Evolutionary conservation across 2,888 invertebrate genomes (phyloP).

Genomic region (Stramonita haemastoma): DNA sequence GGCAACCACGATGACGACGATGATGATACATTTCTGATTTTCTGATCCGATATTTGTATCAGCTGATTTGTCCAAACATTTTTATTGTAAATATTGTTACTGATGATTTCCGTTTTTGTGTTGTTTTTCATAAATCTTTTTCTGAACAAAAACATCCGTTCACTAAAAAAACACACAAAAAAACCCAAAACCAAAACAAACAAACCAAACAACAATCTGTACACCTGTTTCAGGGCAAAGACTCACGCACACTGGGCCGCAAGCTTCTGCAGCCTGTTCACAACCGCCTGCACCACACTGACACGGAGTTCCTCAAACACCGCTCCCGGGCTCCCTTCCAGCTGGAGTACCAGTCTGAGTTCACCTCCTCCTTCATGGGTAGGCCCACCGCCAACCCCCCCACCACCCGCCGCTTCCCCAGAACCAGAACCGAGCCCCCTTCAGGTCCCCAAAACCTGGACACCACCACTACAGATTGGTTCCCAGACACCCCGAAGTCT

Average conservation of each 20-base stretch:
- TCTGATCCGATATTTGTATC: too few relatives aligned
- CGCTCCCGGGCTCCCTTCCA: constrained; percentile 52
- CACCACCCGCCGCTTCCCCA: constrained; percentile 61
- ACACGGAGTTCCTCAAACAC: constrained; percentile 65
- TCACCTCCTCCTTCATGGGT: constrained; percentile 60
- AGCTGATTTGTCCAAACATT: too few relatives aligned
- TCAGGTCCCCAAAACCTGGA: constrained; percentile 44
- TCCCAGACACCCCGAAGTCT: constrained; percentile 47
- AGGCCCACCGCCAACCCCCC: constrained; percentile 58
- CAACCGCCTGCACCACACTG: constrained; percentile 65
- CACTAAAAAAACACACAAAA: too few relatives aligned
- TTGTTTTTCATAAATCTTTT: too few relatives aligned
- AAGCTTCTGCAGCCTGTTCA: constrained; percentile 54
- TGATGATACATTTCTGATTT: too few relatives aligned
- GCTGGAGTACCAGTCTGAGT: constrained; percentile 62
- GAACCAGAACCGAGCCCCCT: constrained; percentile 56
- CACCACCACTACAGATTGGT: constrained; percentile 65
- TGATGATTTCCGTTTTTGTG: too few relatives aligned
- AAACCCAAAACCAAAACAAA: too few relatives aligned
- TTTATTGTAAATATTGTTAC: too few relatives aligned
- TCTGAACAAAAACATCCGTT: too few relatives aligned
- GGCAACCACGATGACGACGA: too few relatives aligned
- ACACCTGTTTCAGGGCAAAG: constrained; percentile 35
- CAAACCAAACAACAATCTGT: too few relatives aligned
- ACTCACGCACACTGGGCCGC: constrained; percentile 62